Conservation (phyloP, 1,140 invertebrate genomes). For the Capitella teleta region DNA sequence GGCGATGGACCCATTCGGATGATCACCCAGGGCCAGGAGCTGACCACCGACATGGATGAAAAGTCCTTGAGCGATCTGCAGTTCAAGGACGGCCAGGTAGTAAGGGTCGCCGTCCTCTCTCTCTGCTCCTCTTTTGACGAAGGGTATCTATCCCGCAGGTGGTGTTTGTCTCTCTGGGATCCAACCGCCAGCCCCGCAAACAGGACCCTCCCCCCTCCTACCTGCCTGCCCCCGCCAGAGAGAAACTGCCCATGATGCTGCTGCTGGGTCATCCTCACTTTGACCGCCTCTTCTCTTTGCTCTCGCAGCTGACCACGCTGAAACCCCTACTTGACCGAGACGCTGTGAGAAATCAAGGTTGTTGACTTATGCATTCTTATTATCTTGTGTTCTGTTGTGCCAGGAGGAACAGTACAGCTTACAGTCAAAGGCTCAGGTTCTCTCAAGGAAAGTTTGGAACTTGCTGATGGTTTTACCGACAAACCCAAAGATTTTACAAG, state of each 20-base stretch:
- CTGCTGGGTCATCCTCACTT: constrained; percentile 75
- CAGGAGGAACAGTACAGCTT: constrained; percentile 49
- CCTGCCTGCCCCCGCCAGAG: constrained; percentile 57
- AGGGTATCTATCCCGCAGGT: constrained; percentile 45
- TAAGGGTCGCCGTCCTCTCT: constrained; percentile 38
- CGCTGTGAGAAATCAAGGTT: too few relatives aligned
- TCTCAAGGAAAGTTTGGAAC: constrained; percentile 78
- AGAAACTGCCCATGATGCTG: constrained; percentile 71
- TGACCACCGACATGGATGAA: constrained; percentile 86
- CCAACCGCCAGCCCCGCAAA: constrained; percentile 59
- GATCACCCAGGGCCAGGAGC: constrained; percentile 84
- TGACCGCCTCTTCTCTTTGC: constrained; percentile 75
- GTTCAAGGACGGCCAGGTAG: constrained; percentile 67
- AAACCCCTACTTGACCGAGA: too few relatives aligned
- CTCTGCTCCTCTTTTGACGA: background rate
- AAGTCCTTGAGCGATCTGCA: constrained; percentile 77
- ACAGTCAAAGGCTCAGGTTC: constrained; percentile 76
- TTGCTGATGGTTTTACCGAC: constrained; percentile 82
- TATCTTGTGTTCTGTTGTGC: constrained; percentile 45
- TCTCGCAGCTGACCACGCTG: constrained; percentile 66
- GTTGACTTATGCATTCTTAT: too few relatives aligned
- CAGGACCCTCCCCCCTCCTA: constrained; percentile 33
- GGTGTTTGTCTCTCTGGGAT: constrained; percentile 79
- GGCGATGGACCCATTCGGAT: constrained; percentile 76
- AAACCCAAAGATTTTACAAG: constrained; percentile 67